Evolutionary conservation across 2,113 vertebrate genomes (phyloP), one percentile per base, ranked within the genome.

Genomic region (Sylvilagus bachmani): DNA sequence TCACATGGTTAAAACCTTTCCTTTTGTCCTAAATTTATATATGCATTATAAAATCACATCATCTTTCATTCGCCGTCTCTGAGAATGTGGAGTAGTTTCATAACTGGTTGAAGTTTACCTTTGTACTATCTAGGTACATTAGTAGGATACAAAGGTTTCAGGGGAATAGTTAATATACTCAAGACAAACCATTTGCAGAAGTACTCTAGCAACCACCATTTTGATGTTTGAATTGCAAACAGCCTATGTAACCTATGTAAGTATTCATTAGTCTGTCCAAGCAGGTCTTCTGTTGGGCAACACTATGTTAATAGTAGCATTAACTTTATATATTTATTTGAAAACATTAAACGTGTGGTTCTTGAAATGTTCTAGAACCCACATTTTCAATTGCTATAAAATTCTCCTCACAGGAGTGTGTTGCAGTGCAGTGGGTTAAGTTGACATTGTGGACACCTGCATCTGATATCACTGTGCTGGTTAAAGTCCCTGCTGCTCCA

Each of bases 171-270:
- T 93, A 91, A 94, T 75, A 38, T 77, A 80, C 85, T 96, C 33
- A 27, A 94, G 88, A 81, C 67, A 91, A 94, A 95, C 62, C 44
- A 88, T 94, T 93, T 94, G 73, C 88, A 83, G 19, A 87, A 90
- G 81, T 84, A 82, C 31, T 95, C 93, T 95, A 95, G 94, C 83
- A 71, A 64, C 67, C 22, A 25, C 51, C 89, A 80, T 91, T 97
- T 81, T 96, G 75, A 90, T 91, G 84, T 70, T 85, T 73, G 93
- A 93, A 93, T 90, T 93, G 85, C 71, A 82, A 94, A 87, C 10
- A 44, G 61, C 31, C 80, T 33, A 55, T 1, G 27, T 8, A 44
- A 61, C 29, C 80, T 33, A 62, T 0, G 27, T 96, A 93, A 84
- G 58, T 89, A 58, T 86, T 93, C 67, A 81, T 93, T 78, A 64